Percentiles rank a stretch among this genome's conserved stretches.
phyloP scores from a whole-genome alignment of 2,888 invertebrate species.

The Nebria brevicollis region DNA sequence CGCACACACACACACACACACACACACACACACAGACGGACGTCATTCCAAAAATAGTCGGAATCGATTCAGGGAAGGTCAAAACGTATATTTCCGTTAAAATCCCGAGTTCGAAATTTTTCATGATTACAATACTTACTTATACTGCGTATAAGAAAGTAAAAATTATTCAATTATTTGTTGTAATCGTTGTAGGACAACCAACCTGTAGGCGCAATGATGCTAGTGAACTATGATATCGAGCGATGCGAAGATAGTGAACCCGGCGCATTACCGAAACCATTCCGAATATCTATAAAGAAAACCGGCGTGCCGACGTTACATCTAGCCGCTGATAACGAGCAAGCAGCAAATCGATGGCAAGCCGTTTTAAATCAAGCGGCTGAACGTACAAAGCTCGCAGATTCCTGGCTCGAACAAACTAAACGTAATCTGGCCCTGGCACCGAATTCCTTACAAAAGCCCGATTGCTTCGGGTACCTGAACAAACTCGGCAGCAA shows the following conservation, averaged over 20 bases:
- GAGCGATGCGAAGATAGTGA: constrained; percentile 69
- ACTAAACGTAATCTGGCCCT: constrained; percentile 84
- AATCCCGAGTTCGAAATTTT: no score
- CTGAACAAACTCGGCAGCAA: constrained; percentile 86
- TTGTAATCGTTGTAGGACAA: constrained; percentile 70
- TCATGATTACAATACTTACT: no score
- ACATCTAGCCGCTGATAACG: constrained; percentile 83
- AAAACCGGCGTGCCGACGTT: constrained; percentile 77
- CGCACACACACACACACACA: no score
- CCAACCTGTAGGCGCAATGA: constrained; percentile 89
- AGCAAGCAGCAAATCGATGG: constrained; percentile 80
- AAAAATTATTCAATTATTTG: no score
- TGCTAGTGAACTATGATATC: constrained; percentile 85
- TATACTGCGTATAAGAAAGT: no score
- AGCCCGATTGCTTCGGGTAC: constrained; percentile 94
- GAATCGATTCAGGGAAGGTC: no score
- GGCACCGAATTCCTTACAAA: constrained; percentile 80
- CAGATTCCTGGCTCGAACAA: constrained; percentile 76
- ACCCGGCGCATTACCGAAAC: constrained; percentile 73
- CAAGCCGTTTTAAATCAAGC: constrained; percentile 80
- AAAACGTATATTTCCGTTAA: no score
- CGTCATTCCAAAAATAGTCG: no score
- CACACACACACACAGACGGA: no score
- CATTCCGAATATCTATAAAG: constrained; percentile 60
- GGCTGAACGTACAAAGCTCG: constrained; percentile 67